Base-by-base conservation (phyloP, 2,888 invertebrate genomes). In the Pyralis farinalis region DNA sequence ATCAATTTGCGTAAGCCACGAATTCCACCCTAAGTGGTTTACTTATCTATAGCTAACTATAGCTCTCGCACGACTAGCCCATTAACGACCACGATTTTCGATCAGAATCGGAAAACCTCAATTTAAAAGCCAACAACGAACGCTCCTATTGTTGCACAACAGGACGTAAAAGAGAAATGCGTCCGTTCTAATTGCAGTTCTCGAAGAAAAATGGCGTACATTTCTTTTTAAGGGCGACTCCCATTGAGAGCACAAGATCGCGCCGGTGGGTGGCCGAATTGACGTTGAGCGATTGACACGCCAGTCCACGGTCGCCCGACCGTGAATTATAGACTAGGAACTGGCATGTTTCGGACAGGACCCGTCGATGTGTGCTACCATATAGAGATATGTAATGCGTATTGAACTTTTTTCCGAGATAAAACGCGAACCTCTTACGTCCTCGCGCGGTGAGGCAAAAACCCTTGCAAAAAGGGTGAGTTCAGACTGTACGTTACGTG, bases 171-270 rank as follows among this genome's bases (percentile, higher is more conserved):
- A 69, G 71, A 74, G 68, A 76, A 79, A 71, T 71, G 67, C 70
- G 71, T 64, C 63, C 57, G 67, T 68, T 75, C 73, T 78, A 79
- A 84, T 81, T 80, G 75, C 79, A 79, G 77, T 80, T 75, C 74
- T 63, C 57, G 49, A 65, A 73, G 83, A 82, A 74, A 82, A 82
- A 82, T 80, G 64, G 71, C 61, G 64, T 68, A 72, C 71, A 78
- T 77, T 82, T 77, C 77, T 80, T 76, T 74, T 71, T 67, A 55
- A 56, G 55, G 47, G 32, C 40, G 56, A 66, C 69, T 70, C 63
- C 63, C 64, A 68, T 65, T 63, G 72, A 66, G 63, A 60, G 57
- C 58, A 61, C 67, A 63, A 75, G 72, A 71, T 73, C 70, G 64
- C 70, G 64, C 58, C 62, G 55, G 58, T 57, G 63, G 63, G 65